A percentile compares a stretch with the other conserved stretches of the same genome.
Evolutionary conservation across 2,888 invertebrate genomes (phyloP).

Genomic region (Acleris laterana): DNA sequence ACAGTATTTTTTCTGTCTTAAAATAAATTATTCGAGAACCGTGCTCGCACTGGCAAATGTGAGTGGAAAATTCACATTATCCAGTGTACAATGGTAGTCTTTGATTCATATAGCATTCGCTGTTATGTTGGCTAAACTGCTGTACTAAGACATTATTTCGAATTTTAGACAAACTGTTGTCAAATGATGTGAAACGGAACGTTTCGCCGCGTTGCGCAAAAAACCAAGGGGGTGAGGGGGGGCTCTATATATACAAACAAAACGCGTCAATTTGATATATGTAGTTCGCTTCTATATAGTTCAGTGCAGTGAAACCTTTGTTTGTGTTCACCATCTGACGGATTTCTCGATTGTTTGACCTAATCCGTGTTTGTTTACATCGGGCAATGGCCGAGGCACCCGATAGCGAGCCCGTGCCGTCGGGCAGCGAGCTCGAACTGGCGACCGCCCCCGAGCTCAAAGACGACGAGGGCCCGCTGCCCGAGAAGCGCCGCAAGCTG

Average conservation of each 20-base stretch:
- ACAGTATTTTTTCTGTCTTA: no score
- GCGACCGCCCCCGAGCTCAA: slow-evolving; percentile 47
- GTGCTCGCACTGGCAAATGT: no score
- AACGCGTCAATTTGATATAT: slow-evolving; percentile 34
- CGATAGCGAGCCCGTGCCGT: slow-evolving; percentile 66
- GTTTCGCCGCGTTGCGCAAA: slow-evolving; percentile 36
- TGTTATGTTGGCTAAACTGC: slow-evolving; percentile 16
- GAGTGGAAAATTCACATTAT: no score
- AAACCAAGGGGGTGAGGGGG: slow-evolving; percentile 29
- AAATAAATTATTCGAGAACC: no score
- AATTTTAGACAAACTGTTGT: background rate
- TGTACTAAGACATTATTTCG: background rate
- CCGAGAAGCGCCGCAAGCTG: slow-evolving; percentile 82
- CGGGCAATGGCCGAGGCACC: slow-evolving; percentile 70
- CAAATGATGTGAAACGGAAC: slow-evolving; percentile 29
- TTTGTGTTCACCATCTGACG: slow-evolving; percentile 44
- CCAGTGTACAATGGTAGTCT: no score
- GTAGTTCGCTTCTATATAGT: slow-evolving; percentile 24
- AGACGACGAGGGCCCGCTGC: slow-evolving; percentile 77
- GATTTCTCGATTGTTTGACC: slow-evolving; percentile 42
- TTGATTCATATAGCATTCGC: no score
- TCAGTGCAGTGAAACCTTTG: slow-evolving; percentile 48
- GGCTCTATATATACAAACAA: slow-evolving; percentile 47
- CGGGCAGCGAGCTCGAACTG: slow-evolving; percentile 58
- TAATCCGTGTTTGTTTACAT: slow-evolving; percentile 36